Percentiles rank a stretch among this genome's conserved stretches.
Evolutionary conservation across 2,113 vertebrate genomes (phyloP).

Genomic region (Tychaedon coryphoeus): DNA sequence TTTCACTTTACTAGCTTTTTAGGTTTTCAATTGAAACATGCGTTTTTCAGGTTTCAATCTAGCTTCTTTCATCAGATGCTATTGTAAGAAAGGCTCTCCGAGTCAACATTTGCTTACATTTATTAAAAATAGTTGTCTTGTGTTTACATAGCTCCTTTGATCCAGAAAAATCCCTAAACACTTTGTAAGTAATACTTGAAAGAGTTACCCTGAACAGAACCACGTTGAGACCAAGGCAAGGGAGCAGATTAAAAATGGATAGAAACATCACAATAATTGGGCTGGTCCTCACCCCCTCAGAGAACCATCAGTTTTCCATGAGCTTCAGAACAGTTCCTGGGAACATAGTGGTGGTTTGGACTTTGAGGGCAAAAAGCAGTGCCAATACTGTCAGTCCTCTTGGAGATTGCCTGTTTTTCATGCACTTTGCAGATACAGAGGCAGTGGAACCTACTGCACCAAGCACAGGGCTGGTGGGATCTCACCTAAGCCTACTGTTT

Average conservation of each 20-base stretch:
- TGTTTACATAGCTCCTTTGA: constrained; percentile 40
- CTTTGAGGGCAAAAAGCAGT: neutral
- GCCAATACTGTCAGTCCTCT: neutral
- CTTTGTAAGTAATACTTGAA: constrained; percentile 2
- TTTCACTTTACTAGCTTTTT: constrained; percentile 7
- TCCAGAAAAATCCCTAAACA: neutral
- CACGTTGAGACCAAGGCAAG: neutral
- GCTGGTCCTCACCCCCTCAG: neutral
- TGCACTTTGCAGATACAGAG: neutral
- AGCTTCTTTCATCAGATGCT: constrained; percentile 30
- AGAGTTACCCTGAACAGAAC: neutral
- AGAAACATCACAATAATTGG: neutral
- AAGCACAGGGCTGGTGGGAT: neutral
- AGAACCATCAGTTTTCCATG: neutral
- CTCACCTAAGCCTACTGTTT: neutral
- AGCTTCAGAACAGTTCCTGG: neutral
- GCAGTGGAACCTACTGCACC: neutral
- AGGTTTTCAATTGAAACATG: constrained; percentile 8
- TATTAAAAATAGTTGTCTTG: constrained; percentile 54
- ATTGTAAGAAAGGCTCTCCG: neutral
- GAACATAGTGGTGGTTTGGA: neutral
- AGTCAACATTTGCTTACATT: constrained; percentile 40
- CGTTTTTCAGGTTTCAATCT: constrained; percentile 5
- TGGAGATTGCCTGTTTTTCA: neutral
- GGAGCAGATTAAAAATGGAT: neutral